Conservation (phyloP, 2,113 vertebrate species). For the Tautogolabrus adspersus region DNA sequence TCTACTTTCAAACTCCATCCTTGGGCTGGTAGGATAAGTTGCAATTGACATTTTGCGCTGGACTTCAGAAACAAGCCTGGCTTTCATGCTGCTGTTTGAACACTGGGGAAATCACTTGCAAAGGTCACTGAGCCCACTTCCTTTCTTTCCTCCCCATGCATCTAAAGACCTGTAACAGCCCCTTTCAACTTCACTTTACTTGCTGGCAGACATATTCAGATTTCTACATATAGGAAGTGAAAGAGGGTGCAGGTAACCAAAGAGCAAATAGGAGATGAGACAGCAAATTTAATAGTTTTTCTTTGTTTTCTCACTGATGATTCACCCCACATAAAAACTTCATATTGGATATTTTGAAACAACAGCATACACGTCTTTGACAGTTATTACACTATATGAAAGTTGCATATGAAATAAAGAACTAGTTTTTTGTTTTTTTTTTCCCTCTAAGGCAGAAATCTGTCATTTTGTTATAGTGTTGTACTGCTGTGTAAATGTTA, state of each 20-base stretch:
- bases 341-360: not conserved
- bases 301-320: slow-evolving; percentile 3
- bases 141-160: slow-evolving; percentile 77
- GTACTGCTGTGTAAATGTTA: too few species aligned
- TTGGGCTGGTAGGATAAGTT: slow-evolving; percentile 84
- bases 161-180: slow-evolving; percentile 78
- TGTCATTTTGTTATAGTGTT: not conserved
- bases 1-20: slow-evolving; percentile 84
- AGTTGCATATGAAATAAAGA: not conserved
- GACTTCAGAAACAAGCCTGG: slow-evolving; percentile 86
- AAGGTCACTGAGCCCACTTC: slow-evolving; percentile 89
- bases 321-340: not conserved
- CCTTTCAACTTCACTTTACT: slow-evolving; percentile 76
- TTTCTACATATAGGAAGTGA: slow-evolving; percentile 68
- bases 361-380: not conserved
- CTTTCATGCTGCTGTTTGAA: slow-evolving; percentile 88
- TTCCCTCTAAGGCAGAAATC: not conserved
- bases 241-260: slow-evolving; percentile 34
- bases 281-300: slow-evolving; percentile 46
- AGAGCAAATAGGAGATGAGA: slow-evolving; percentile 36
- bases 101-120: slow-evolving; percentile 84
- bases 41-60: slow-evolving; percentile 86
- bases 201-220: slow-evolving; percentile 74
- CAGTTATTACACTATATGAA: not conserved
- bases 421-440: not conserved